phyloP scores from a whole-genome alignment of 2,113 vertebrate species.

The Xenopus laevis region DNA sequence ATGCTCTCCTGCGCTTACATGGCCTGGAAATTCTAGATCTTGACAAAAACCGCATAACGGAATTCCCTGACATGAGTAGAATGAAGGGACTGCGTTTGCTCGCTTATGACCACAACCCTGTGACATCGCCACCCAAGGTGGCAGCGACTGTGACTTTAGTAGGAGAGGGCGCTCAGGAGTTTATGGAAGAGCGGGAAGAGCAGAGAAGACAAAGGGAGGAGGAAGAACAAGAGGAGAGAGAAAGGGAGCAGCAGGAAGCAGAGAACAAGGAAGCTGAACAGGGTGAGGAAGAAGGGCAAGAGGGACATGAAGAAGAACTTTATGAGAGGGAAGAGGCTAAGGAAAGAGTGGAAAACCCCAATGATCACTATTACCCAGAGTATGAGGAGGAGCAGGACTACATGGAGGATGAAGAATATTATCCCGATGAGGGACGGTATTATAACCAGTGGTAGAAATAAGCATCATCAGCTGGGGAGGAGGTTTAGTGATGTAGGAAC shows the following conservation, averaged over 20 bases:
- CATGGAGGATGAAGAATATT: slow-evolving; percentile 27
- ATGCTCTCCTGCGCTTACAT: slow-evolving; percentile 76
- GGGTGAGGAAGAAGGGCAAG: slow-evolving; percentile 17
- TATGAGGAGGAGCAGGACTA: slow-evolving; percentile 32
- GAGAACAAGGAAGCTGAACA: slow-evolving; percentile 7
- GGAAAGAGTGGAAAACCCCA: slow-evolving; percentile 6
- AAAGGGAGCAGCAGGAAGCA: slow-evolving; percentile 40
- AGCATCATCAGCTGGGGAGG: no score
- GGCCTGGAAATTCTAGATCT: slow-evolving; percentile 84
- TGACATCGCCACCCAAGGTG: slow-evolving; percentile 71
- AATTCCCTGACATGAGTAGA: slow-evolving; percentile 77
- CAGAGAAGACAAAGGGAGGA: slow-evolving; percentile 47
- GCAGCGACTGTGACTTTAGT: slow-evolving; percentile 77
- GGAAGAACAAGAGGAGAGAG: slow-evolving; percentile 51
- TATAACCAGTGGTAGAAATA: neutral
- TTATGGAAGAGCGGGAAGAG: slow-evolving; percentile 61
- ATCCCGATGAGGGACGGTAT: neutral
- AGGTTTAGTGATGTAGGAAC: no score
- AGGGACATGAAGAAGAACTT: slow-evolving; percentile 13
- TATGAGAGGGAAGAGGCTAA: slow-evolving; percentile 17
- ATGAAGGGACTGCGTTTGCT: slow-evolving; percentile 74
- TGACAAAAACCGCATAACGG: slow-evolving; percentile 81
- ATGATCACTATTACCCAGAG: slow-evolving; percentile 43
- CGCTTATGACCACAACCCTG: slow-evolving; percentile 92
- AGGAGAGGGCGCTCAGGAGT: slow-evolving; percentile 84